Evolutionary conservation across 2,113 vertebrate species (phyloP).

Genomic region (Dicerorhinus sumatrensis): DNA sequence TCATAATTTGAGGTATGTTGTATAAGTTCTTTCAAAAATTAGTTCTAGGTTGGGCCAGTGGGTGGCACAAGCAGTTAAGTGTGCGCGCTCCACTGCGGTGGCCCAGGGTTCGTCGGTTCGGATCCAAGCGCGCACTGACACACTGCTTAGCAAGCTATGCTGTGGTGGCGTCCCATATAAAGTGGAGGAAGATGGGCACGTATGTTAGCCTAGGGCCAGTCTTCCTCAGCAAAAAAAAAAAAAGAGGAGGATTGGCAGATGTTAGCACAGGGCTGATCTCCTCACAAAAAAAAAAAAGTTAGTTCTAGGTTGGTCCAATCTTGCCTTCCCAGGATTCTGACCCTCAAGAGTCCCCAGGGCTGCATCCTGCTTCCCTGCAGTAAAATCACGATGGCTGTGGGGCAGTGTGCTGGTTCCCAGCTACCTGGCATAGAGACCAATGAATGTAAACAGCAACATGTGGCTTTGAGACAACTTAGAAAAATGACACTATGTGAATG

Average conservation of each 20-base stretch:
- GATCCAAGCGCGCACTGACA: too few relatives aligned
- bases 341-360: background rate
- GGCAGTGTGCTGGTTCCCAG: background rate
- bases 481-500: slow-evolving; percentile 10
- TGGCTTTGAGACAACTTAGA: background rate
- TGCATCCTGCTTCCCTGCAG: background rate
- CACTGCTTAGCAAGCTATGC: too few relatives aligned
- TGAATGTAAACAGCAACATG: background rate
- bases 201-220: too few relatives aligned
- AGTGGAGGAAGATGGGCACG: too few relatives aligned
- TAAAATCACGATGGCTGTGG: background rate
- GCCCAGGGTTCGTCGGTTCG: too few relatives aligned
- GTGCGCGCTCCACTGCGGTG: too few relatives aligned
- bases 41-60: background rate
- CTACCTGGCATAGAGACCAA: background rate
- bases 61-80: too few relatives aligned
- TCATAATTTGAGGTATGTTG: background rate
- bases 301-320: background rate
- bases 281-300: background rate
- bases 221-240: too few relatives aligned
- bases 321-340: background rate
- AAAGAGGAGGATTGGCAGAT: too few relatives aligned
- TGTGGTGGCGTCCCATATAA: too few relatives aligned
- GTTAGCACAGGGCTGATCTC: too few relatives aligned
- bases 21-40: background rate